Percentiles rank a stretch among this genome's conserved stretches.
Evolutionary conservation across 2,888 invertebrate genomes (phyloP).

Genomic region (Aphidius colemani): DNA sequence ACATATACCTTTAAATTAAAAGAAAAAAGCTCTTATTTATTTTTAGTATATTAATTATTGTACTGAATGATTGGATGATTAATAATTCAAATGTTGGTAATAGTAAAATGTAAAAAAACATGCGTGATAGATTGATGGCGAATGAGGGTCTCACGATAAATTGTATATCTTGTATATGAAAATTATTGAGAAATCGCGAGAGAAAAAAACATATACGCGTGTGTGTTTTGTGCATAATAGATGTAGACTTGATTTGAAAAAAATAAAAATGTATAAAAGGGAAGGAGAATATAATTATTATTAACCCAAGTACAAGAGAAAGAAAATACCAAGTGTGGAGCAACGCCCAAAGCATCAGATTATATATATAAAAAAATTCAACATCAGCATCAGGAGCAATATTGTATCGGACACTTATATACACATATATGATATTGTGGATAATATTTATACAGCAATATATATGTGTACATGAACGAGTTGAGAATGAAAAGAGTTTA

Average conservation of each 20-base stretch:
- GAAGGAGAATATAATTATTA: not conserved
- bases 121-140: constrained; percentile 14
- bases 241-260: not conserved
- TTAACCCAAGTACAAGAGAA: too few relatives aligned
- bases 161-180: constrained; percentile 14
- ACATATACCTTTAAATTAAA: too few relatives aligned
- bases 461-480: too few relatives aligned
- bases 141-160: constrained; percentile 22
- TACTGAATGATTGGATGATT: too few relatives aligned
- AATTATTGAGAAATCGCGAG: constrained; percentile 29
- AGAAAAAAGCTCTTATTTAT: too few relatives aligned
- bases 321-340: constrained; percentile 28
- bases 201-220: not conserved
- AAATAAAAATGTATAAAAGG: not conserved
- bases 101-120: not conserved
- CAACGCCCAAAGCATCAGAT: constrained; percentile 37
- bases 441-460: too few relatives aligned
- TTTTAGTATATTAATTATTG: too few relatives aligned
- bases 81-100: too few relatives aligned
- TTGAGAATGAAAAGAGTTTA: too few relatives aligned
- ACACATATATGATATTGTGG: too few relatives aligned
- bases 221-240: not conserved
- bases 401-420: too few relatives aligned
- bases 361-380: not conserved
- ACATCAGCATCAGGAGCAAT: too few relatives aligned